These are phyloP conservation scores for Amphimedon queenslandica DNA, from an alignment of 37 sponge, comb jelly and placozoan genomes.

Conservation along the genomic window DNA sequence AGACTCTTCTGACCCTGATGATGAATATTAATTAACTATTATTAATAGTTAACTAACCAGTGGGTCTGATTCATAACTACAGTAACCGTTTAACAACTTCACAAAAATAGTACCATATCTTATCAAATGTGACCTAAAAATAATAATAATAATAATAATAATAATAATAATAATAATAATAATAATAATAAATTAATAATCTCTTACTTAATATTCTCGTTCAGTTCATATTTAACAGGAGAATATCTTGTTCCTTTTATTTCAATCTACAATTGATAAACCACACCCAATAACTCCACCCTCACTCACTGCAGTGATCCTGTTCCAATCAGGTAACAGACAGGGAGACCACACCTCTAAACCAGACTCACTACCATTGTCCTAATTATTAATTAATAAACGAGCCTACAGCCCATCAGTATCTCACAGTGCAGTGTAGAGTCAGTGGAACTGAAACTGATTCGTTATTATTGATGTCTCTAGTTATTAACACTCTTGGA, in stretches of 20 bases:
- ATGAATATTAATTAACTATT: not conserved
- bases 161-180: not conserved
- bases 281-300: not conserved
- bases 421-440: not conserved
- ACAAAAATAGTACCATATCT: slow-evolving; percentile 27
- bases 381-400: too few species aligned
- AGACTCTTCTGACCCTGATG: slow-evolving; percentile 17
- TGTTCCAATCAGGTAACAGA: slow-evolving; percentile 47
- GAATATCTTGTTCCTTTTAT: slow-evolving; percentile 56
- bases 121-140: not conserved
- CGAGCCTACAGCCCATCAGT: too few species aligned
- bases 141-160: not conserved
- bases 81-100: slow-evolving; percentile 21
- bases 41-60: not conserved
- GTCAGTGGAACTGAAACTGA: slow-evolving; percentile 58
- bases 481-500: slow-evolving; percentile 65
- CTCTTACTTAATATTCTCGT: slow-evolving; percentile 3
- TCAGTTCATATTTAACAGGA: slow-evolving; percentile 35
- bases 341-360: slow-evolving; percentile 26
- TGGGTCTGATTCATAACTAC: slow-evolving; percentile 33
- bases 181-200: not conserved
- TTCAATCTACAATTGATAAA: slow-evolving; percentile 26
- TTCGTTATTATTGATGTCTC: slow-evolving; percentile 49
- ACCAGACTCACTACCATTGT: not conserved
- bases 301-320: slow-evolving; percentile 25